Evolutionary conservation across 2,797 vertebrate genomes (phyloP).

Genomic region (Lindbergichthys nudifrons): DNA sequence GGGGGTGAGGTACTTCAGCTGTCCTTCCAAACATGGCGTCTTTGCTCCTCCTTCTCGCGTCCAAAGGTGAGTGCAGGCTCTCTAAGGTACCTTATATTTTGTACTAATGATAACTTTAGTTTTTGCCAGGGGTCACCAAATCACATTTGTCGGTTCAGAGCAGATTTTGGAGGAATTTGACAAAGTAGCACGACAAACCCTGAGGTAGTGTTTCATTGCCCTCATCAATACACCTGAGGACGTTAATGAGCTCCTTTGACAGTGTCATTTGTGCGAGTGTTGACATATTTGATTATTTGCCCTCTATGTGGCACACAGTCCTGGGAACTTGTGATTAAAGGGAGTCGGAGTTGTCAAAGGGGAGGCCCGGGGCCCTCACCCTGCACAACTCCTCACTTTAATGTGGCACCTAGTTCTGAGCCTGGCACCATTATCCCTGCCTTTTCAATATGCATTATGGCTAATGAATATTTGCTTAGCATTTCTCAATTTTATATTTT

Average conservation of each 20-base stretch:
- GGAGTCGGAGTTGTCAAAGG: conserved; percentile 45
- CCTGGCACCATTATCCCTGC: conserved; percentile 17
- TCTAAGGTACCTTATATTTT: neutral
- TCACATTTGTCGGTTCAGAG: conserved; percentile 33
- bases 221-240: conserved; percentile 56
- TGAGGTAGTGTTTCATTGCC: conserved; percentile 44
- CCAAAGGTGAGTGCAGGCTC: conserved; percentile 87
- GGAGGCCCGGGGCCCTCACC: conserved; percentile 33
- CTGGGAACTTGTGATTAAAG: conserved; percentile 55
- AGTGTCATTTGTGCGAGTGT: conserved; percentile 53
- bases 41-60: conserved; percentile 96
- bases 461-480: conserved; percentile 21
- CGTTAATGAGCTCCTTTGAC: conserved; percentile 67
- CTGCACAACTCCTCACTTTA: conserved; percentile 43
- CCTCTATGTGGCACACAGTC: conserved; percentile 46
- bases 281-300: conserved; percentile 65
- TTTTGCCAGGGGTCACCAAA: conserved; percentile 19
- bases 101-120: neutral
- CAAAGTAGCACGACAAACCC: conserved; percentile 17
- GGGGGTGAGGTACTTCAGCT: conserved; percentile 94
- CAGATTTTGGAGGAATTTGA: conserved; percentile 26
- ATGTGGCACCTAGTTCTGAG: conserved; percentile 56
- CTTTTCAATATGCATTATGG: conserved; percentile 43
- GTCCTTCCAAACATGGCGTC: conserved; percentile 92
- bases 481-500: conserved; percentile 18